Evolutionary conservation across 2,113 vertebrate species (phyloP), one percentile per base, ranked within the genome.

Genomic region (Rallus limicola): DNA sequence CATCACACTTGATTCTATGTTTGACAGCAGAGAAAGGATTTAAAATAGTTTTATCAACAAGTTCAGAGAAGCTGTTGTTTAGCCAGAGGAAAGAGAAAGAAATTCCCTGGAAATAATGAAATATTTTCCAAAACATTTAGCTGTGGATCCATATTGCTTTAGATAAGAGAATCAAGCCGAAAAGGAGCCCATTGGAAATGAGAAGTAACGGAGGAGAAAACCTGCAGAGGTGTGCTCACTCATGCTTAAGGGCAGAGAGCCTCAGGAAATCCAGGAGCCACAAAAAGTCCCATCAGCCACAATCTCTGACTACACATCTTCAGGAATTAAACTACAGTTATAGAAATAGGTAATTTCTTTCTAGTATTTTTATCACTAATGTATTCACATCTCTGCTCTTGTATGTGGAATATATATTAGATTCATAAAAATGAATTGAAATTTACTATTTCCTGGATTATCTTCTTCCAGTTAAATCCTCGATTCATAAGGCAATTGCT

Each of bases 401-500:
- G 29, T 91, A 76, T 63, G 53, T 0, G 13, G 92, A 88, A 87
- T 95, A 93, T 90, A 92, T 91, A 95, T 95, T 93, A 82, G 86
- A 85, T 70, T 92, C 88, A 91, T 82, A 96, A 94, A 96, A 96
- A 79, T 62, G 88, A 95, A 96, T 85, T 82, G 62, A 91, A 95
- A 96, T 94, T 82, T 95, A 93, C 93, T 94, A 85, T 93, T 96
- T 95, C 91, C 86, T 94, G 88, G 91, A 96, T 96, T 96, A 96
- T 93, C 74, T 93, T 96, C 93, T 94, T 95, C 84, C 92, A 91
- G 86, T 82, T 93, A 96, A 96, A 89, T 70, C 86, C 88, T 89
- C 50, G 53, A 91, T 95, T 97, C 93, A 70, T 85, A 94, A 94
- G 33, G 94, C 91, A 95, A 89, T 97, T 93, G 88, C 86, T 93